These are phyloP conservation scores for Aurelia sp. DNA, from an alignment of 30 jellyfish, hydroid and myxozoan genomes.

Conservation along the genomic window DNA sequence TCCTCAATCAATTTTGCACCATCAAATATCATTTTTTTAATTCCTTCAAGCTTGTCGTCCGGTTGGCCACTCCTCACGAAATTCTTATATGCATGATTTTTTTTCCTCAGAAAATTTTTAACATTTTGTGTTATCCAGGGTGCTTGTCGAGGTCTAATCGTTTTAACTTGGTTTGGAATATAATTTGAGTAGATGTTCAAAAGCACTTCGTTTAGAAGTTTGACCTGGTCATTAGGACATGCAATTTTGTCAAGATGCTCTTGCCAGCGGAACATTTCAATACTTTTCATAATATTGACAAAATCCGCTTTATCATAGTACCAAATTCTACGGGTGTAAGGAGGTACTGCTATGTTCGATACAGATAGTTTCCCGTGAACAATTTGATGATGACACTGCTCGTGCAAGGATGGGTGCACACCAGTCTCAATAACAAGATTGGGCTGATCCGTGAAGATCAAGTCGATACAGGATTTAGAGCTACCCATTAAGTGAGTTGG, in stretches of 20 bases:
- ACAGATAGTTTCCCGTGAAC: constrained; percentile 28
- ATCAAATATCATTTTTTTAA: constrained; percentile 24
- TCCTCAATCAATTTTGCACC: constrained; percentile 56
- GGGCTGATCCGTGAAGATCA: too few species aligned
- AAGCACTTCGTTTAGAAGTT: constrained; percentile 57
- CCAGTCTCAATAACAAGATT: not conserved
- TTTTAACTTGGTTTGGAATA: constrained; percentile 57
- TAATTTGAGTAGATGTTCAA: constrained; percentile 46
- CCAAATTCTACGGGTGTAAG: not conserved
- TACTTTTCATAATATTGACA: constrained; percentile 45
- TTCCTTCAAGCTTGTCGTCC: not conserved
- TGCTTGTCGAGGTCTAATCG: constrained; percentile 50
- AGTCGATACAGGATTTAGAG: too few species aligned
- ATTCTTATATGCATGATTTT: constrained; percentile 48
- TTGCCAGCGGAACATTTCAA: constrained; percentile 55
- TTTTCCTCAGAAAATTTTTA: constrained; percentile 43
- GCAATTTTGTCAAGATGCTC: constrained; percentile 36
- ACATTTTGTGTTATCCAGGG: constrained; percentile 59
- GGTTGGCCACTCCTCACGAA: constrained; percentile 55
- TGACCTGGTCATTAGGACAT: constrained; percentile 57
- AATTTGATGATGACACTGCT: constrained; percentile 42
- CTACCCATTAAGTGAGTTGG: too few species aligned
- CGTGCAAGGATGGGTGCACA: constrained; percentile 27
- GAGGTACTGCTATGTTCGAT: constrained; percentile 24
- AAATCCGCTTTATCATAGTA: not conserved